Percentiles rank a stretch among this genome's conserved stretches.
phyloP scores from a whole-genome alignment of 64 coral and sea anemone genomes.

The Platygyra sinensis region DNA sequence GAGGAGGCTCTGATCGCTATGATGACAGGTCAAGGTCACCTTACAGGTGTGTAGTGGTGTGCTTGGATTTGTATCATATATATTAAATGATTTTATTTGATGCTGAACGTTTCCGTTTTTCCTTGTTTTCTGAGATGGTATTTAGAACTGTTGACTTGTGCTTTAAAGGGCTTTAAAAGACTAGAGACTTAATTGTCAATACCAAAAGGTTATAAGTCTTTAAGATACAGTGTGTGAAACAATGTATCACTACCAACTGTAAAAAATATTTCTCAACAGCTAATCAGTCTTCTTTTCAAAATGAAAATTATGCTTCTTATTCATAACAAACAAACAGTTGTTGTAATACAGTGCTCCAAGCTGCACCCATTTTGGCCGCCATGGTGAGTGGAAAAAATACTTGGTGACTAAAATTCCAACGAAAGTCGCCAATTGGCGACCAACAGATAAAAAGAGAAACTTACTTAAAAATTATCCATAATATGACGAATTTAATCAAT shows the following conservation, averaged over 20 bases:
- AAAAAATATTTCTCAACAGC: too few relatives aligned
- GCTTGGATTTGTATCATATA: not conserved
- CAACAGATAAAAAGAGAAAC: too few relatives aligned
- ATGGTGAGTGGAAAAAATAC: too few relatives aligned
- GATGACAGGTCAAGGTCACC: constrained; percentile 39
- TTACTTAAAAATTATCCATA: too few relatives aligned
- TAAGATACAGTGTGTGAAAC: not conserved
- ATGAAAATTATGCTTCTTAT: too few relatives aligned
- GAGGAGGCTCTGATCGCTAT: constrained; percentile 10
- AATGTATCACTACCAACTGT: not conserved
- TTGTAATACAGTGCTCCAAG: too few relatives aligned
- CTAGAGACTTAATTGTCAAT: not conserved
- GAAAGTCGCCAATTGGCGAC: too few relatives aligned
- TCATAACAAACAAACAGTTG: too few relatives aligned
- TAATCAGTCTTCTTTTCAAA: too few relatives aligned
- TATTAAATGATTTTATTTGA: not conserved
- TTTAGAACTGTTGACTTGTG: not conserved
- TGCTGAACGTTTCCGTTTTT: not conserved
- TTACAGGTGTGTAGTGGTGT: not conserved
- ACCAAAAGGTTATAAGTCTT: not conserved
- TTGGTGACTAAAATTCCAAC: too few relatives aligned
- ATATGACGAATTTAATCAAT: too few relatives aligned
- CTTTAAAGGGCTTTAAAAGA: not conserved
- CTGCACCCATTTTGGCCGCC: too few relatives aligned
- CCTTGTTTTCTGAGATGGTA: not conserved